Evolutionary conservation across 2,113 vertebrate species (phyloP), one percentile per base, ranked within the genome.

Genomic region (Paedocypris sp.): DNA sequence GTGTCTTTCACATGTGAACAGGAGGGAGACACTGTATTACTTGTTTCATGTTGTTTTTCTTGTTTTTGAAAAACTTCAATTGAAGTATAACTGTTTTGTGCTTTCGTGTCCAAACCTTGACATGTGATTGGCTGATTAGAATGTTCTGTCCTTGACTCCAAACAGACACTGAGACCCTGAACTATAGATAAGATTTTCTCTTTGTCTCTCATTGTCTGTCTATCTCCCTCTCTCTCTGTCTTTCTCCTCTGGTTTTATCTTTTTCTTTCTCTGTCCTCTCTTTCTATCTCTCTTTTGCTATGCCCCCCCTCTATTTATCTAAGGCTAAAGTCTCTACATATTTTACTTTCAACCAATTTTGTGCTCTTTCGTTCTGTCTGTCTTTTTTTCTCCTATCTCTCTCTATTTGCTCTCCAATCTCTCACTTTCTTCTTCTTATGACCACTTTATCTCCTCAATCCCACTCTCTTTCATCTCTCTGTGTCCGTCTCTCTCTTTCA

Each of bases 361-460:
- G n/a, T n/a, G n/a, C n/a, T n/a, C n/a, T n/a, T n/a, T n/a, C n/a
- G n/a, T n/a, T n/a, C n/a, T n/a, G n/a, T 12, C 8, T 38, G 2
- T 10, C 4, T 29, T 1, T 50, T 5, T 15, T 13, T n/a, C n/a
- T n/a, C n/a, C n/a, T n/a, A n/a, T n/a, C n/a, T n/a, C n/a, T n/a
- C n/a, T n/a, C n/a, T n/a, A n/a, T n/a, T n/a, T n/a, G n/a, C n/a
- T n/a, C n/a, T n/a, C n/a, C n/a, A n/a, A n/a, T n/a, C n/a, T n/a
- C n/a, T n/a, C n/a, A n/a, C n/a, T n/a, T n/a, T n/a, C n/a, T n/a
- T 70, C 61, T 47, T 31, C 43, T 60, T 23, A 39, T 16, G 22
- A 32, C 25, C 61, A 11, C 49, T 70, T 54, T 69, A 60, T 64
- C 41, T 19, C 13, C 25, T 10, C 10, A 35, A 4, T 10, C 38